Conservation (phyloP, 2,113 vertebrate genomes). For the Salvelinus sp. region DNA sequence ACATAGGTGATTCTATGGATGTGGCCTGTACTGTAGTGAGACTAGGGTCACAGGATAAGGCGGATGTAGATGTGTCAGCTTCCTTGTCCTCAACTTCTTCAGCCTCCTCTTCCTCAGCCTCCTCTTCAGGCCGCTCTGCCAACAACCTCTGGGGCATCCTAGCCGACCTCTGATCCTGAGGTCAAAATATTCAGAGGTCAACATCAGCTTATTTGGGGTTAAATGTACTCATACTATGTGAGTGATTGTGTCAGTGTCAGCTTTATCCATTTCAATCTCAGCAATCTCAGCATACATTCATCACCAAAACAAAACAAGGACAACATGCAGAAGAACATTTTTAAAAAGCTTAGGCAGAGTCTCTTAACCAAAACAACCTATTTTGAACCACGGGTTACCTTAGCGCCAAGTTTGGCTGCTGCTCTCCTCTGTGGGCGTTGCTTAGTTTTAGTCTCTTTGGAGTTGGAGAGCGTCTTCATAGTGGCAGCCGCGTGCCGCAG, state of each 20-base stretch:
- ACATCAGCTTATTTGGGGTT: background rate
- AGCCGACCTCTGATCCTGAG: slow-evolving; percentile 55
- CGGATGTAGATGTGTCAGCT: slow-evolving; percentile 68
- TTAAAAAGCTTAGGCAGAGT: background rate
- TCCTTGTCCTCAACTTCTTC: slow-evolving; percentile 37
- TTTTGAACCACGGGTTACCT: slow-evolving; percentile 69
- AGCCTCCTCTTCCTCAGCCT: slow-evolving; percentile 61
- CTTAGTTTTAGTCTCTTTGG: slow-evolving; percentile 79
- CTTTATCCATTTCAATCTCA: background rate
- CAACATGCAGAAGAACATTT: background rate
- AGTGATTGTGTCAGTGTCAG: background rate
- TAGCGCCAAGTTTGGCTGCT: slow-evolving; percentile 64
- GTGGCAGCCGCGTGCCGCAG: slow-evolving; percentile 89
- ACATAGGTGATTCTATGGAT: slow-evolving; percentile 81
- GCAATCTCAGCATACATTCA: background rate
- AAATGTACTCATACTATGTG: background rate
- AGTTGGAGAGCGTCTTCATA: slow-evolving; percentile 83
- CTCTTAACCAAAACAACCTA: background rate
- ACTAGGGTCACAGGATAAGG: slow-evolving; percentile 86
- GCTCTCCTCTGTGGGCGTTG: slow-evolving; percentile 70
- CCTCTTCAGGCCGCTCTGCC: slow-evolving; percentile 74
- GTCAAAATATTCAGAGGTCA: slow-evolving; percentile 30
- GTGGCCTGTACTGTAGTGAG: slow-evolving; percentile 87
- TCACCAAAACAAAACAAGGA: background rate
- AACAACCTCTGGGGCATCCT: slow-evolving; percentile 54